Evolutionary conservation across 2,797 vertebrate genomes (phyloP).

Genomic region (Pangasius macronema): DNA sequence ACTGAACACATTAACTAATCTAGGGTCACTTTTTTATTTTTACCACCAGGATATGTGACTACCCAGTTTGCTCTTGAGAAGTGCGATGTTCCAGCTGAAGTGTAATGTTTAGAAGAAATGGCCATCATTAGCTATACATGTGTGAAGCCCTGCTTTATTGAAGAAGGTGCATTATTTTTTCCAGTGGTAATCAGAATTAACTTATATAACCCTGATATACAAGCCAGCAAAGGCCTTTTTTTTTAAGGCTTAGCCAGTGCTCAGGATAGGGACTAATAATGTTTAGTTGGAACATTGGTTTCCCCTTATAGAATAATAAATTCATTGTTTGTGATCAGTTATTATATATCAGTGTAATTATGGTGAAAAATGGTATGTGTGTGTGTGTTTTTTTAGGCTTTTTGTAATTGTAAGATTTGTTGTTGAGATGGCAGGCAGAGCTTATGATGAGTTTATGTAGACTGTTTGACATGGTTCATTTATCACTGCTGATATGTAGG

Average conservation of each 20-base stretch:
- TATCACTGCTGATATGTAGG: slow-evolving; percentile 24
- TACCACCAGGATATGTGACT: background rate
- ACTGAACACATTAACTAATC: background rate
- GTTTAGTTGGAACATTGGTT: slow-evolving; percentile 3
- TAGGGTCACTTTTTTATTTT: background rate
- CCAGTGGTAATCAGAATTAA: background rate
- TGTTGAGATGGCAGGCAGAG: slow-evolving; percentile 25
- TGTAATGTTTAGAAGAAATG: background rate
- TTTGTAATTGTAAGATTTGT: slow-evolving; percentile 30
- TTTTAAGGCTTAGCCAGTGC: background rate
- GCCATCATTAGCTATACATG: background rate
- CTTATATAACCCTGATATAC: background rate
- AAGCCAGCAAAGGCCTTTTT: slow-evolving; percentile 5
- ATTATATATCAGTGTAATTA: slow-evolving; percentile 24
- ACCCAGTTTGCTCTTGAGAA: background rate
- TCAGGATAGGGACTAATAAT: slow-evolving; percentile 16
- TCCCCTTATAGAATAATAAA: slow-evolving; percentile 26
- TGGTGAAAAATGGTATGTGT: background rate
- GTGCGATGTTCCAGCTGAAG: background rate
- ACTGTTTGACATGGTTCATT: slow-evolving; percentile 33
- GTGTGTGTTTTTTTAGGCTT: background rate
- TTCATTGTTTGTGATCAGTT: slow-evolving; percentile 35
- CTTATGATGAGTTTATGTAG: slow-evolving; percentile 28
- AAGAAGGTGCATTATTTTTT: background rate
- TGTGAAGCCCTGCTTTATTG: background rate